phyloP scores from a whole-genome alignment of 92 coral and sea anemone genomes.

The Zoanthus sociatus region DNA sequence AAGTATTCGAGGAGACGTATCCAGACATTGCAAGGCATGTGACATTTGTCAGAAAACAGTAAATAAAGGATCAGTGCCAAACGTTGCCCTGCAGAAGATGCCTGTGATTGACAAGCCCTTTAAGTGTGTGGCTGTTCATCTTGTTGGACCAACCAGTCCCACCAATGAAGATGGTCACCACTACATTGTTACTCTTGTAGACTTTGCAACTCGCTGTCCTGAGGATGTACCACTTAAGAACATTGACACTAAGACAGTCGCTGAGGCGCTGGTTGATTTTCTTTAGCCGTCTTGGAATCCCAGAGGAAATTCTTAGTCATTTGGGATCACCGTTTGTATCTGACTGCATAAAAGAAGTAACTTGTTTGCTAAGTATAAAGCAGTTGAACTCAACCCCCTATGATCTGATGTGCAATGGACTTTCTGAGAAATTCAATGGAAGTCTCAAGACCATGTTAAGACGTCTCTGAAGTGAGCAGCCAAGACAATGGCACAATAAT shows the following conservation, averaged over 20 bases:
- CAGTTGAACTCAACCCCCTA: too few species aligned
- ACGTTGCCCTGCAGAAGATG: constrained; percentile 70
- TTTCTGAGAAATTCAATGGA: too few species aligned
- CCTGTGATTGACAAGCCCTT: constrained; percentile 77
- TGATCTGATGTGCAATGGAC: too few species aligned
- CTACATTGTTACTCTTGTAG: constrained; percentile 30
- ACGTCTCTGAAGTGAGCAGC: too few species aligned
- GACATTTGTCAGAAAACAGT: constrained; percentile 74
- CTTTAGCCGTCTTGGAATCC: too few species aligned
- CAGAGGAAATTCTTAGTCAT: too few species aligned
- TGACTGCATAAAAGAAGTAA: too few species aligned
- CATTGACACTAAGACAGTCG: background rate
- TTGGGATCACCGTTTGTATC: too few species aligned
- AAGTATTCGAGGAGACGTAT: constrained; percentile 55
- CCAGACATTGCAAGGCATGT: constrained; percentile 49
- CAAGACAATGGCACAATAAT: background rate
- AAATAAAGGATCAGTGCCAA: constrained; percentile 65
- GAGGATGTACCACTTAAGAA: background rate
- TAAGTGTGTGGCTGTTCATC: constrained; percentile 53
- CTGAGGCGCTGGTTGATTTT: too few species aligned
- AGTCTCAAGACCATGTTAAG: too few species aligned
- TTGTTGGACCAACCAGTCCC: constrained; percentile 49
- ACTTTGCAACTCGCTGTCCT: constrained; percentile 46
- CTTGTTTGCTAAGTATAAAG: too few species aligned
- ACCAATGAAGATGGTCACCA: constrained; percentile 29